phyloP scores from a whole-genome alignment of 2,797 vertebrate genomes.

The Huso huso region DNA sequence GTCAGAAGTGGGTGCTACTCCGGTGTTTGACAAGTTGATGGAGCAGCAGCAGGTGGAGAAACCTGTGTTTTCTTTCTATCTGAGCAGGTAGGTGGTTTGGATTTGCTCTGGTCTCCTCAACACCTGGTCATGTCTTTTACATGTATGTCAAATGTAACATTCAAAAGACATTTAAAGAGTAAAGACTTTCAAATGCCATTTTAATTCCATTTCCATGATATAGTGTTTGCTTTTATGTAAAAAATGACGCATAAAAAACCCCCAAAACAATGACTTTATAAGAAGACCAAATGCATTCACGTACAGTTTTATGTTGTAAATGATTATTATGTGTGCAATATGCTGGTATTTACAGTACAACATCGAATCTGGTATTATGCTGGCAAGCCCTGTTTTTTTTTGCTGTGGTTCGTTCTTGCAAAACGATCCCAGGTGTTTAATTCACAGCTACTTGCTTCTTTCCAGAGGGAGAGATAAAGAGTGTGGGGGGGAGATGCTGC shows the following conservation, averaged over 20 bases:
- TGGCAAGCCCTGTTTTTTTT: background rate
- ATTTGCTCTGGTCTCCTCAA: no score
- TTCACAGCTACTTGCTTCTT: background rate
- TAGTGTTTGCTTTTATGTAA: background rate
- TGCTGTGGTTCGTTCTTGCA: background rate
- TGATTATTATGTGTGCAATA: background rate
- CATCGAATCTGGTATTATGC: no score
- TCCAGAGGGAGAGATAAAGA: conserved; percentile 40
- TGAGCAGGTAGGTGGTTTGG: conserved; percentile 55
- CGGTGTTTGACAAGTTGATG: conserved; percentile 79
- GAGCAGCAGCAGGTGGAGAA: conserved; percentile 55
- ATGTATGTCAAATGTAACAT: background rate
- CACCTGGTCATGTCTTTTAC: no score
- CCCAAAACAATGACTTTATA: background rate
- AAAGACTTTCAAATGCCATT: background rate
- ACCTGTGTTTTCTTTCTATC: conserved; percentile 75
- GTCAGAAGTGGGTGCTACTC: conserved; percentile 55
- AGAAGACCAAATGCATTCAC: background rate
- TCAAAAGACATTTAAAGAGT: background rate
- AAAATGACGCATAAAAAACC: background rate
- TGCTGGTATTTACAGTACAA: background rate
- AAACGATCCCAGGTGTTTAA: background rate
- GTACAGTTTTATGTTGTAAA: background rate
- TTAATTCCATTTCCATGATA: background rate
- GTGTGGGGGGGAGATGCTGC: conserved; percentile 61